A percentile compares a stretch with the other conserved stretches of the same genome.
These are phyloP conservation scores for Andrena chrysosceles DNA, from an alignment of 2,888 invertebrate genomes.

Conservation along the genomic window DNA sequence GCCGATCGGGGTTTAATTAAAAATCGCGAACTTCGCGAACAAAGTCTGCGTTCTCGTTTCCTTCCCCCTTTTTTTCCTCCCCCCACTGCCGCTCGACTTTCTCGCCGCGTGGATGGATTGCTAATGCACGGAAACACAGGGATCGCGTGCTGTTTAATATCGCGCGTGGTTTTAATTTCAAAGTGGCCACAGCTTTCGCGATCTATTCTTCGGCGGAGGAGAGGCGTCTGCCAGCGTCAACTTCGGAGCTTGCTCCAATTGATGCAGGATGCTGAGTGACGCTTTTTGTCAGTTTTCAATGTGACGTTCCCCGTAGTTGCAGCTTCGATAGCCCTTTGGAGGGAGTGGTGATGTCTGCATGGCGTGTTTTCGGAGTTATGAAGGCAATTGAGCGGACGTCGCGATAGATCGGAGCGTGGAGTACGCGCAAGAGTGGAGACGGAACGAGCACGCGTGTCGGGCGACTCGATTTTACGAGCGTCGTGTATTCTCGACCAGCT, in stretches of 20 bases:
- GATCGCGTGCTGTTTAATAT: not conserved
- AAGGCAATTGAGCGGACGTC: not conserved
- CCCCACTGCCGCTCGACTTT: constrained; percentile 1
- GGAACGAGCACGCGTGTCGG: constrained; percentile 22
- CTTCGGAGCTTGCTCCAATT: no score
- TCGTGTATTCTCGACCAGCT: constrained; percentile 74
- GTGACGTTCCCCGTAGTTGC: no score
- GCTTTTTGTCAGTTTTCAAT: no score
- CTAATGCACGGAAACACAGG: not conserved
- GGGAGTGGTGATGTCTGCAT: not conserved
- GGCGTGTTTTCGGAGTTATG: not conserved
- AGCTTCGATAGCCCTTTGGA: not conserved
- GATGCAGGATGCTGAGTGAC: no score
- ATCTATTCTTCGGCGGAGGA: no score
- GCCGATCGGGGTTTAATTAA: not conserved
- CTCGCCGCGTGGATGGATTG: not conserved
- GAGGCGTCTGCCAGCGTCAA: no score
- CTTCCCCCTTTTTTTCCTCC: not conserved
- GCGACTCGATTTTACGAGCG: constrained; percentile 49
- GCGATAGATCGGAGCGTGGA: not conserved
- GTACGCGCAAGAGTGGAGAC: constrained; percentile 9
- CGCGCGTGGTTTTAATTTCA: not conserved
- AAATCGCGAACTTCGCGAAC: constrained; percentile 7
- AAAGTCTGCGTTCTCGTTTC: not conserved
- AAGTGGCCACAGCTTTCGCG: not conserved